Evolutionary conservation across 2,888 invertebrate genomes (phyloP).

Genomic region (Drosophila aldrichi): DNA sequence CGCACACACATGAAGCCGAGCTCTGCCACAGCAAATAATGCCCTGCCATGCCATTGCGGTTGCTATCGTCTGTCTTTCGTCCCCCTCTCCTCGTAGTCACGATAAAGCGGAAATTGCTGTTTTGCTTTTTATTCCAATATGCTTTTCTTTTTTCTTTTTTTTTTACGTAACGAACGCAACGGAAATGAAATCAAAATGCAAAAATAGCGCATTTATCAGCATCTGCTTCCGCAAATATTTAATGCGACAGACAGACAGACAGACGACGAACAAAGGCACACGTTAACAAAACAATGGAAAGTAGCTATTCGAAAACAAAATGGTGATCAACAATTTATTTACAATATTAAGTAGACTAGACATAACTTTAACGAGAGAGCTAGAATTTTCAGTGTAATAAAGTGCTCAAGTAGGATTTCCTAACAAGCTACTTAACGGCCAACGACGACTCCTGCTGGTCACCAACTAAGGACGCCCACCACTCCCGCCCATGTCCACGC

Average conservation of each 20-base stretch:
- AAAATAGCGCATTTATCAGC: constrained; percentile 48
- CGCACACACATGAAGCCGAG: constrained; percentile 14
- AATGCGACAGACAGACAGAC: not conserved
- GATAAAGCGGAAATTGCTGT: constrained; percentile 70
- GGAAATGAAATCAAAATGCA: constrained; percentile 72
- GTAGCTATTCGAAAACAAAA: not conserved
- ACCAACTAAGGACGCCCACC: not conserved
- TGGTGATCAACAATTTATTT: not conserved
- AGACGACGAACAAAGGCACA: not conserved
- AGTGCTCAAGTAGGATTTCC: not conserved
- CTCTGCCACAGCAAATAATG: constrained; percentile 7
- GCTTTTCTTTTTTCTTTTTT: constrained; percentile 33
- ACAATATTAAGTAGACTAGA: not conserved
- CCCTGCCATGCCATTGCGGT: constrained; percentile 32
- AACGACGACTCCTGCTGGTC: not conserved
- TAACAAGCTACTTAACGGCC: constrained; percentile 10
- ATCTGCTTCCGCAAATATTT: constrained; percentile 23
- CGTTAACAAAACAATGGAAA: not conserved
- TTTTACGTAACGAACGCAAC: constrained; percentile 40
- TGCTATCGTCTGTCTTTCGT: not conserved
- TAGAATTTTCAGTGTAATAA: not conserved
- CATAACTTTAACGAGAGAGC: not conserved
- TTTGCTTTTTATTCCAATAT: constrained; percentile 52
- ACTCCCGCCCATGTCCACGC: not conserved
- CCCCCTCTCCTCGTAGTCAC: constrained; percentile 19